Evolutionary conservation across 2,888 invertebrate species (phyloP), one percentile per base, ranked within the genome.

Genomic region (Strigamia transsilvanica): DNA sequence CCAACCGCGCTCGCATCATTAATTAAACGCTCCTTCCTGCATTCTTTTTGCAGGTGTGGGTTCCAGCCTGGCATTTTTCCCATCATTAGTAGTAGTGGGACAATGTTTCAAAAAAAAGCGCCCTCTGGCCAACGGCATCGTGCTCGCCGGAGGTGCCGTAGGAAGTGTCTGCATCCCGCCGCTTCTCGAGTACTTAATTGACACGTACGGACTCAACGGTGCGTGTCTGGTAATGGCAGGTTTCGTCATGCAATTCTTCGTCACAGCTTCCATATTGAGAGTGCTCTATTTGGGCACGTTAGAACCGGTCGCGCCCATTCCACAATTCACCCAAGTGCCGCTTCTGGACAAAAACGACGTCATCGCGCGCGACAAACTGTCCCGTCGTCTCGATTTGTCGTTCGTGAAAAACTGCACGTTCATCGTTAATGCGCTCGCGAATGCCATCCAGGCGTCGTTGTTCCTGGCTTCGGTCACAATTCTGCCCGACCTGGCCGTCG

Each of bases 1-100:
- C 13, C 4, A 51, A 51, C 13, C 51, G 10, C n/a, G 61, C 18
- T 61, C 7, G n/a, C 51, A 61, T 61, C 2, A 61, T 61, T 61
- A 12, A n/a, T 23, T 23, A 9, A 61, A 9, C 0, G 1, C 27
- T 78, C 38, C 27, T 38, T 27, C n/a, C 18, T 80, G 23, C 18
- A 38, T 80, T 80, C 32, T 56, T 27, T 27, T 27, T 80, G 15
- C 56, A 80, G 80, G 56, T 34, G 7, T 80, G 32, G 80, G 80
- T n/a, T 80, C 80, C n/a, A 61, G 80, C 27, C 21, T 80, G n/a
- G 80, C 38, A n/a, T 61, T 80, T 27, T 80, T 80, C 61, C 80
- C 80, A n/a, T 51, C 32, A 51, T 27, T 80, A 34, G 80, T 56
- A 0, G 13, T 61, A 12, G 80, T 80, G 27, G 80, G 80, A 1